Percentiles rank a stretch among this genome's conserved stretches.
These are phyloP conservation scores for Trinectes maculatus DNA, from an alignment of 2,113 vertebrate genomes.

Conservation along the genomic window DNA sequence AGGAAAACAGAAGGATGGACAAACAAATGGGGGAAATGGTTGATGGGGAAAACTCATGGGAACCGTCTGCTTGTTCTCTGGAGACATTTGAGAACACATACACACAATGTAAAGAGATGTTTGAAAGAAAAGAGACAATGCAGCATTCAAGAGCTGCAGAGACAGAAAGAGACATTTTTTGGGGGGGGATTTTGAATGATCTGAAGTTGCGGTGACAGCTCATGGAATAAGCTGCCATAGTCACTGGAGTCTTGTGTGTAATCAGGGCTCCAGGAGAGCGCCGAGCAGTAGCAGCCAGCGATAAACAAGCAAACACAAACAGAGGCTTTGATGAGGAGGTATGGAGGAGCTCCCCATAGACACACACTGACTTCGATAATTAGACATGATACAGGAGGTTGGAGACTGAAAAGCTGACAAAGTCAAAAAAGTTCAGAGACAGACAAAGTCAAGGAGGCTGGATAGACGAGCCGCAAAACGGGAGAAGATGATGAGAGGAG, in stretches of 20 bases:
- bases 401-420: constrained; percentile 54
- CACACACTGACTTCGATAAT: constrained; percentile 67
- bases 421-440: constrained; percentile 65
- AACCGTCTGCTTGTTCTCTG: constrained; percentile 19
- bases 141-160: constrained; percentile 24
- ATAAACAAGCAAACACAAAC: constrained; percentile 80
- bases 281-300: constrained; percentile 76
- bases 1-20: constrained; percentile 1
- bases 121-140: constrained; percentile 14
- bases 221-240: constrained; percentile 66
- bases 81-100: not conserved
- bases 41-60: constrained; percentile 29
- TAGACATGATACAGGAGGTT: constrained; percentile 65
- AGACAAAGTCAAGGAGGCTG: constrained; percentile 42
- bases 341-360: constrained; percentile 72
- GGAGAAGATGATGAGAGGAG: constrained; percentile 1
- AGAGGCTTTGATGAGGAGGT: constrained; percentile 78
- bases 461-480: not conserved
- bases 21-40: constrained; percentile 4
- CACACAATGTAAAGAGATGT: constrained; percentile 4
- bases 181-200: constrained; percentile 63
- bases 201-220: constrained; percentile 67
- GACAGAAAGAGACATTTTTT: constrained; percentile 28
- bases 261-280: constrained; percentile 65
- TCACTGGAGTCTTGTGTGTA: constrained; percentile 60